Evolutionary conservation across 2,888 invertebrate species (phyloP), one percentile per base, ranked within the genome.

Genomic region (Galerucella nymphaeae): DNA sequence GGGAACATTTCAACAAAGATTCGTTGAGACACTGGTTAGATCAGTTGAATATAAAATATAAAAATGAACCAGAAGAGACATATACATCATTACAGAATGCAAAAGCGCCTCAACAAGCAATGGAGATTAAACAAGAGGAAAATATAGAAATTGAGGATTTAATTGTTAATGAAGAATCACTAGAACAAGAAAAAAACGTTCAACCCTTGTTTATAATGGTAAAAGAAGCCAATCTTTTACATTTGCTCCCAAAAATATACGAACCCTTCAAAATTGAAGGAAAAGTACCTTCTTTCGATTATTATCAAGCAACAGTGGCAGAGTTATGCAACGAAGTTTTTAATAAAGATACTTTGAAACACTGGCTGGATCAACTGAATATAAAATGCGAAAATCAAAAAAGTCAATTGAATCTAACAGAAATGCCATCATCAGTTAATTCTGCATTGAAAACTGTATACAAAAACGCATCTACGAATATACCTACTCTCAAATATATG

Each of bases 21-120:
- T 13, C 61, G 1, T 38, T 62, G 13, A 38, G 10, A 41, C 18
- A 42, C 9, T 62, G 16, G 42, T 18, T 62, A 41, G 18, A 62
- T n/a, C 18, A 62, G 11, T 16, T 62, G 8, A 42, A 62, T 11
- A 62, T 62, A 16, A 30, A 59, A 59, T 59, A 38, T 41, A 14
- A 59, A n/a, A 30, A 38, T 38, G 48, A 48, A 14, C 14, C 4
- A n/a, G 48, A n/a, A n/a, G 48, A 48, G 6, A n/a, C 48, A 48
- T 9, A 1, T 8, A 38, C 30, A 38, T 9, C 30, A 6, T 38
- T 38, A 9, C 30, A 38, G 8, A 38, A 48, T 48, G n/a, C n/a
- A 8, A 48, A 48, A n/a, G 48, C n/a, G 8, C n/a, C 14, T 14
- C n/a, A n/a, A 3, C 6, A 5, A n/a, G 14, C n/a, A 41, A 41